Conservation (phyloP, 2,113 vertebrate genomes). For the Antechinus stuartii region DNA sequence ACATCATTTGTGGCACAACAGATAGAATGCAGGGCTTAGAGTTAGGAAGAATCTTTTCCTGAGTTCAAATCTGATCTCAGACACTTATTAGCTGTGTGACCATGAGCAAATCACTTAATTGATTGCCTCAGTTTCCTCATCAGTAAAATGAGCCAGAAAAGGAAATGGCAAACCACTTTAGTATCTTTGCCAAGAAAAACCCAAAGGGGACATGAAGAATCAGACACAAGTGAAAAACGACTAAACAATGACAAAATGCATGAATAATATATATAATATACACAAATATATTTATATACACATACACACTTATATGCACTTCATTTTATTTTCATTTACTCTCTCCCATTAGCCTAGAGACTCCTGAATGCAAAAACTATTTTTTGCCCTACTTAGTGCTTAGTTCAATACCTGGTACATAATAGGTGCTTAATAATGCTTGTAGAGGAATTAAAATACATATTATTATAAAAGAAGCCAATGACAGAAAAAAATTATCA, state of each 20-base stretch:
- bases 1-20: neutral
- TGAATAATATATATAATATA: neutral
- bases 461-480: neutral
- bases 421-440: neutral
- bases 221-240: neutral
- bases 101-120: neutral
- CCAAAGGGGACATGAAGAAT: neutral
- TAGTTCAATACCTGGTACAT: neutral
- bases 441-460: neutral
- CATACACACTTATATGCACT: neutral
- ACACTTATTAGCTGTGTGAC: neutral
- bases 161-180: neutral
- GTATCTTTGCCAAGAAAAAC: neutral
- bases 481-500: neutral
- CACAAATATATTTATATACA: neutral
- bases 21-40: neutral
- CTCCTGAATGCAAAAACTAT: neutral
- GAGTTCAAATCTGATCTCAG: neutral
- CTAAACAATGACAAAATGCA: neutral
- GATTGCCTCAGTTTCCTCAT: neutral
- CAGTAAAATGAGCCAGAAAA: neutral
- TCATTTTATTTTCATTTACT: neutral
- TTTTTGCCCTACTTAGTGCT: neutral
- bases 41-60: neutral
- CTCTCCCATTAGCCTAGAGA: neutral